Evolutionary conservation across 2,113 vertebrate genomes (phyloP).

Genomic region (Hiodon tergisus): DNA sequence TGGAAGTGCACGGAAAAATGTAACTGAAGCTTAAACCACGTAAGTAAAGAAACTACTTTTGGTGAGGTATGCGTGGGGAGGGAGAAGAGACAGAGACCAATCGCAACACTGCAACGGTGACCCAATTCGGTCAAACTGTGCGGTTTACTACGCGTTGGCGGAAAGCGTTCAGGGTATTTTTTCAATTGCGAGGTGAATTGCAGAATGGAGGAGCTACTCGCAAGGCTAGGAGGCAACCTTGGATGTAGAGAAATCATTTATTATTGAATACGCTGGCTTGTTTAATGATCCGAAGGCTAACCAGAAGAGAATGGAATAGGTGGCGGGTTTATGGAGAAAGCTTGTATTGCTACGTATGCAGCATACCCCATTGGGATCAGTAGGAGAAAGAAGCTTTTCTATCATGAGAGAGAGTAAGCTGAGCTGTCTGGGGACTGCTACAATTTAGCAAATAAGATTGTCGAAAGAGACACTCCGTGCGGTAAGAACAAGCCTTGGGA

Average conservation of each 20-base stretch:
- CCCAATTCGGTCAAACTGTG: conserved; percentile 41
- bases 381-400: conserved; percentile 44
- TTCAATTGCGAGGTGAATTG: conserved; percentile 39
- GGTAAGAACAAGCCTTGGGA: conserved; percentile 2
- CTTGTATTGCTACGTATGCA: conserved; percentile 61
- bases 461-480: conserved; percentile 16
- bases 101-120: conserved; percentile 49
- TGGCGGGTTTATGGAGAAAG: conserved; percentile 47
- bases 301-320: conserved; percentile 34
- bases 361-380: conserved; percentile 31
- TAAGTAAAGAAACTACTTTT: no score
- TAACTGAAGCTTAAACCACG: no score
- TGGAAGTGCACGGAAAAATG: no score
- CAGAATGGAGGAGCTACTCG: conserved; percentile 32
- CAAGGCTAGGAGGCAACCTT: conserved; percentile 8
- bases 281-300: conserved; percentile 30
- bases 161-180: conserved; percentile 24
- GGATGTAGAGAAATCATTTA: neutral
- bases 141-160: conserved; percentile 39
- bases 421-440: conserved; percentile 30
- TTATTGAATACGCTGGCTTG: conserved; percentile 7
- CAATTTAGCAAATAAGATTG: conserved; percentile 21
- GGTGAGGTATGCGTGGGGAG: neutral
- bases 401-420: conserved; percentile 50
- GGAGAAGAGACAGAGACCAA: conserved; percentile 28